These are phyloP conservation scores for Rhea americana DNA, from an alignment of 2,113 vertebrate species.

Conservation along the genomic window DNA sequence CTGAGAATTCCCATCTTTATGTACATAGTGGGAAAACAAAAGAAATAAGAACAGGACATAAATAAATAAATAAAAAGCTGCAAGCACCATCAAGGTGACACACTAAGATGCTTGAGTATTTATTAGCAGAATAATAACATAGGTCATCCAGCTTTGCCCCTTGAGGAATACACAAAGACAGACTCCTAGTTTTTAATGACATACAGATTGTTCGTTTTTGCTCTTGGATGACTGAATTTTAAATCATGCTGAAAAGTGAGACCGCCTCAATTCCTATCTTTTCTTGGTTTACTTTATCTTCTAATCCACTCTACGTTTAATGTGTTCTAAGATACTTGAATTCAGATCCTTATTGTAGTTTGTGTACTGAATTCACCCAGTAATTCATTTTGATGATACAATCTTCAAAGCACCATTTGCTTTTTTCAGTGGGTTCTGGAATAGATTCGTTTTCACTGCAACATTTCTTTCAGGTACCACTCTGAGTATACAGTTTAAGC, in stretches of 20 bases:
- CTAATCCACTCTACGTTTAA: background rate
- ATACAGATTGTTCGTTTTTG: background rate
- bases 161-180: constrained; percentile 15
- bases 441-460: constrained; percentile 35
- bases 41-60: background rate
- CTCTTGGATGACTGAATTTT: constrained; percentile 16
- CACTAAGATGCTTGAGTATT: background rate
- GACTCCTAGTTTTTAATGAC: background rate
- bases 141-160: background rate
- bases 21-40: background rate
- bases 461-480: constrained; percentile 60
- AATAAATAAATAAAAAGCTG: background rate
- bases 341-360: constrained; percentile 8
- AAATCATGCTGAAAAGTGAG: constrained; percentile 6
- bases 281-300: constrained; percentile 16
- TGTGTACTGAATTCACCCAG: background rate
- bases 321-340: constrained; percentile 27
- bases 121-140: background rate
- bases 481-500: constrained; percentile 30
- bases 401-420: constrained; percentile 63
- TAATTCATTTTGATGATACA: constrained; percentile 64
- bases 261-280: constrained; percentile 13
- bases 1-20: background rate
- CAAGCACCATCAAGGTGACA: constrained; percentile 14
- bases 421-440: constrained; percentile 26